A percentile compares a stretch with the other conserved stretches of the same genome.
phyloP scores from a whole-genome alignment of 2,113 vertebrate species.

The Tragelaphus scriptus region DNA sequence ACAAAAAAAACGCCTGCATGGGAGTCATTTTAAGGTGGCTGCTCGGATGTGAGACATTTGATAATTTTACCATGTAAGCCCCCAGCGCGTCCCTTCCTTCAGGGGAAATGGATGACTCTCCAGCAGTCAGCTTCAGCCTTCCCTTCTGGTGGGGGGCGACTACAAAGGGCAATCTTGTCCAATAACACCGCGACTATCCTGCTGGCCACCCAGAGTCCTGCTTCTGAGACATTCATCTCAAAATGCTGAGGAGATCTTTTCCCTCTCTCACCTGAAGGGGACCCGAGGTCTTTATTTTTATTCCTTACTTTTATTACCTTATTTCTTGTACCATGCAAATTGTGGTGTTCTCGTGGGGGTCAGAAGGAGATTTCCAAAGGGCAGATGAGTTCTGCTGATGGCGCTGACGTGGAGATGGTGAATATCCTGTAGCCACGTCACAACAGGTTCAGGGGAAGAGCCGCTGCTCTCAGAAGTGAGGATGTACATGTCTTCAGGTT shows the following conservation, averaged over 20 bases:
- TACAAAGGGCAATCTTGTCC: background rate
- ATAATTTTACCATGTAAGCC: slow-evolving; percentile 23
- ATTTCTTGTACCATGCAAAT: background rate
- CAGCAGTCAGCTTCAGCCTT: background rate
- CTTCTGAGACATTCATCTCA: background rate
- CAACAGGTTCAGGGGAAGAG: background rate
- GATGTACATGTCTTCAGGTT: fast-evolving
- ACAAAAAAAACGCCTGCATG: background rate
- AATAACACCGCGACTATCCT: background rate
- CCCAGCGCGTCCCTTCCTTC: background rate
- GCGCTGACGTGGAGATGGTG: background rate
- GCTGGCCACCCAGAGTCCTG: background rate
- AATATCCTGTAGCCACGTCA: background rate
- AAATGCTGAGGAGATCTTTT: background rate
- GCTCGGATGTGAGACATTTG: slow-evolving; percentile 46
- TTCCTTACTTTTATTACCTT: background rate
- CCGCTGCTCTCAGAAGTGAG: background rate
- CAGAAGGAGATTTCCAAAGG: background rate
- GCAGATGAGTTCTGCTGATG: background rate
- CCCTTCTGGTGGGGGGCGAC: background rate
- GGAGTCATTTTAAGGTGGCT: slow-evolving; percentile 37
- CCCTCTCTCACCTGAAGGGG: background rate
- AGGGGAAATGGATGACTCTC: slow-evolving; percentile 11
- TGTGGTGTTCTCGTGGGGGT: background rate
- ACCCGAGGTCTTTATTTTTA: background rate